Evolutionary conservation across 2,888 invertebrate species (phyloP), one percentile per base, ranked within the genome.

Genomic region (Scaptomyza parva): DNA sequence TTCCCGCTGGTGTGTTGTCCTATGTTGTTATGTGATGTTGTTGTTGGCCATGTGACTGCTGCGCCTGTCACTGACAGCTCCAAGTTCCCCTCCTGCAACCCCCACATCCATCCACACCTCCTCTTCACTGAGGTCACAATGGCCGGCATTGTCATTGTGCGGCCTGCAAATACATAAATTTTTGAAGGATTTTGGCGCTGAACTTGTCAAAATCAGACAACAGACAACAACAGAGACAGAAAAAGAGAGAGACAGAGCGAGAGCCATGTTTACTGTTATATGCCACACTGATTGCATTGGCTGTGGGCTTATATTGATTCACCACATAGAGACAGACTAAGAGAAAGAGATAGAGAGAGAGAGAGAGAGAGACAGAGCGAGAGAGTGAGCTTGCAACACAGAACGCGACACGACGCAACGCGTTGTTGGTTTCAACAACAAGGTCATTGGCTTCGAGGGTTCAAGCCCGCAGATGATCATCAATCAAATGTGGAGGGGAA

Each of bases 101-200:
- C 1, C 28, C 28, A 8, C 28, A n/a, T n/a, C n/a, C n/a, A n/a
- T n/a, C 28, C 24, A 28, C 7, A 28, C 1, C 12, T 2, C 9
- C 9, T 3, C 33, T 11, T 22, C 30, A 24, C 2, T 26, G 40
- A n/a, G n/a, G n/a, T n/a, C n/a, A n/a, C n/a, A 26, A 26, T 54
- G 30, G 47, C 30, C 47, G 47, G 20, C 39, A 51, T 40, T 66
- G 53, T 72, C 28, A 43, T 48, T 66, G 53, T 54, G 68, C 45
- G 20, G 63, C 52, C 62, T 37, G 30, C 50, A 75, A 52, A 72
- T 37, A 65, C 85, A 88, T 88, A 89, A 78, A 84, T 88, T 88
- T 89, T 88, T 89, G 89, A 90, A 90, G 89, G 89, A 90, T 90
- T 90, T 89, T 74, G 88, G 84, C 89, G 90, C 90, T 90, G 90